phyloP scores from a whole-genome alignment of 1,140 invertebrate species.

The Leptinotarsa undecemlineata region DNA sequence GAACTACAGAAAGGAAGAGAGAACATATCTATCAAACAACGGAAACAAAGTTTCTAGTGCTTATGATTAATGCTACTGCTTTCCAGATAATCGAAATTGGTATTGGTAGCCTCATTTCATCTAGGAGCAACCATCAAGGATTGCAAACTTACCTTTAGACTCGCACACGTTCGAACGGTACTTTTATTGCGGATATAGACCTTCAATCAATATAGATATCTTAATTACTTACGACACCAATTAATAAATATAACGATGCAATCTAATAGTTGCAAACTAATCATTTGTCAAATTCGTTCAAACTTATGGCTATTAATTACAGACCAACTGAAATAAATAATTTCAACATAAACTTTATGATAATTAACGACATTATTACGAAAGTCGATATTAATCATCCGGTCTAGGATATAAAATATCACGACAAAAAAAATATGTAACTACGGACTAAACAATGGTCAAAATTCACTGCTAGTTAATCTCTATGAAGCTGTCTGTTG shows the following conservation, averaged over 20 bases:
- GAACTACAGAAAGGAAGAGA: too few species aligned
- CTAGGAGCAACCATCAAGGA: too few species aligned
- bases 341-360: neutral
- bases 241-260: neutral
- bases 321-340: neutral
- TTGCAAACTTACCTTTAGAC: too few species aligned
- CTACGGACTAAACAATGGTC: neutral
- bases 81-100: too few species aligned
- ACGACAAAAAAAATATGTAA: neutral
- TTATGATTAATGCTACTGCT: too few species aligned
- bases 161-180: neutral
- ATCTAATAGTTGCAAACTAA: slow-evolving; percentile 1
- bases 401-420: neutral
- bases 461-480: slow-evolving; percentile 4
- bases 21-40: too few species aligned
- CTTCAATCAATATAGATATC: neutral
- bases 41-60: too few species aligned
- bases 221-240: slow-evolving; percentile 2
- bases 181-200: neutral
- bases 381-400: neutral
- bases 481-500: slow-evolving; percentile 22
- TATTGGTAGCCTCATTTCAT: too few species aligned
- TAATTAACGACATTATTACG: neutral
- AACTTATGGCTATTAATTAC: slow-evolving; percentile 1
- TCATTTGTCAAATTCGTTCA: neutral